Base-by-base conservation (phyloP, 64 coral and sea anemone genomes). In the Hydrozoanthus tunicans region DNA sequence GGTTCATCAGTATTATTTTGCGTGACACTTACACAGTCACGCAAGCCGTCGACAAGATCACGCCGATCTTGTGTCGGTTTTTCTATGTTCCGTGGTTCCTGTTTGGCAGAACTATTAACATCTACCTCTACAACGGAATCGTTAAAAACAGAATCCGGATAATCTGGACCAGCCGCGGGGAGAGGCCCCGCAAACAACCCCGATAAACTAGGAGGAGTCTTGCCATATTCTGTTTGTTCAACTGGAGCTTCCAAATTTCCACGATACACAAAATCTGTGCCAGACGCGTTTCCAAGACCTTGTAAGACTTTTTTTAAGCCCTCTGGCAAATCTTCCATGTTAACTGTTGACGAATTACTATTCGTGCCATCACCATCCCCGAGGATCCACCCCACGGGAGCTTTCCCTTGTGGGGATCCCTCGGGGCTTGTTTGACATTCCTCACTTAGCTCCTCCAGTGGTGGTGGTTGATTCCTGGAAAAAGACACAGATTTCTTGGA, bases 401-500 rank as follows among this genome's bases (percentile, higher is more conserved):
- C 5, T 11, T 70, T 88, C 54, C 53, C 27, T 32, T 23, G 23
- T 5, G 26, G 6, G 24, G 68, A 73, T 20, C 11, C 83, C 10
- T 73, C 23, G 25, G 83, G 11, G 11, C 69, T 88, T 52, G 6
- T 9, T 2, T 25, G 5, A 24, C 51, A 51, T 56, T 88, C 84
- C 6, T 75, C 84, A 51, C 54, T 58, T 10, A 88, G 84, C 7
- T 88, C 84, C 69, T 74, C 84, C 6, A 88, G 20, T 5, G 84
- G 84, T 88, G 84, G 74, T 10, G 68, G 68, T 27, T 54, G 56
- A 14, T 73, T 56, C 25, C 26, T 26, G 26, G 66, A 73, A 70
- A 88, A 88, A 3, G 84, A 88, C 13, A 88, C 84, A 43, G 23
- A 26, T 88, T 75, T 88, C 68, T 88, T 88, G 2, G 54, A 43